Evolutionary conservation across 35 echinoderm and acorn worm species (phyloP).

Genomic region (Strongylocentrotus purpuratus): DNA sequence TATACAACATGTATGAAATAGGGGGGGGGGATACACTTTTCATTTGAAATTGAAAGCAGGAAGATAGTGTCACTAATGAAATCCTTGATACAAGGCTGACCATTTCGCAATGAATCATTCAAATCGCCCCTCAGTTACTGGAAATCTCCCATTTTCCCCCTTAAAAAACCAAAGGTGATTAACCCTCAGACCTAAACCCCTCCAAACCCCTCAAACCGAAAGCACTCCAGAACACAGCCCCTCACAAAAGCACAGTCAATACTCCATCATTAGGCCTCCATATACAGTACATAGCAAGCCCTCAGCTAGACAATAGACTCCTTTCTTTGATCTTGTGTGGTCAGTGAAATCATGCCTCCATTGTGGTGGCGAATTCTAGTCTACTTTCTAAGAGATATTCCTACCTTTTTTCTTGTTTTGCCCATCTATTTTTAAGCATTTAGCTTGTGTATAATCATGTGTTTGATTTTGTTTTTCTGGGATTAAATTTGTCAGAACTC

Average conservation of each 20-base stretch:
- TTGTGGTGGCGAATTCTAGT: not conserved
- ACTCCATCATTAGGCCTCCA: not conserved
- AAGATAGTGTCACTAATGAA: not conserved
- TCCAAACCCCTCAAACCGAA: not conserved
- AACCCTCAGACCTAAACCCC: not conserved
- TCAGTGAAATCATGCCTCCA: not conserved
- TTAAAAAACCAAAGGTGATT: not conserved
- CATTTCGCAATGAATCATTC: not conserved
- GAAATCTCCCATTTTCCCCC: not conserved
- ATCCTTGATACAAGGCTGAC: not conserved
- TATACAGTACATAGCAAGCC: constrained; percentile 10
- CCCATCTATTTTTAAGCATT: not conserved
- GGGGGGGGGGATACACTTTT: too few species aligned
- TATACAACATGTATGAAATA: too few species aligned
- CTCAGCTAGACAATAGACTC: constrained; percentile 1
- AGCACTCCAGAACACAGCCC: not conserved
- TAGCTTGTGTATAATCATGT: too few species aligned
- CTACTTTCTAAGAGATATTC: not conserved
- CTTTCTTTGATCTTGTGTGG: constrained; percentile 1
- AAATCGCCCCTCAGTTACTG: not conserved
- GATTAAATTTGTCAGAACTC: too few species aligned
- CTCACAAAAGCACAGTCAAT: constrained; percentile 16
- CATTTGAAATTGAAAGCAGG: not conserved
- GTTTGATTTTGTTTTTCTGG: too few species aligned
- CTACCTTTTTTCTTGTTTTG: not conserved